Base-by-base conservation (phyloP, 2,797 vertebrate genomes). In the Babyrousa celebensis region DNA sequence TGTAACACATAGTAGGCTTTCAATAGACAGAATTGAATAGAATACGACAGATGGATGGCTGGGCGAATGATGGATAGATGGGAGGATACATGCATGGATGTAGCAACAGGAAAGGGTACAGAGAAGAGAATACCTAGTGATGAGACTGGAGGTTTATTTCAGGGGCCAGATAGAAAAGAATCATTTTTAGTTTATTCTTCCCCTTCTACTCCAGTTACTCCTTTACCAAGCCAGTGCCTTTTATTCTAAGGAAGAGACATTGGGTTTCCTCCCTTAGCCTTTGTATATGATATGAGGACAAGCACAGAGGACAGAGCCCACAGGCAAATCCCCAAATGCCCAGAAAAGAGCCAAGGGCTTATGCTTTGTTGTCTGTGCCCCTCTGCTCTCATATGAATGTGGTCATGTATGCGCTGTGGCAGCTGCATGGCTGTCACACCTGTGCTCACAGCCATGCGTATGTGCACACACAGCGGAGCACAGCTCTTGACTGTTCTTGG, bases 161-260 rank as follows among this genome's bases (percentile, higher is more conserved):
- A 65, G 43, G 25, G 21, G 25, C 11, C 25, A 71, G 18, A 54
- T 43, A 32, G 43, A 62, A 72, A 62, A 62, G 40, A 18, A 62
- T 3, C 12, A 18, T 16, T 43, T 56, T 54, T 3, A 63, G 62
- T 77, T 89, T 65, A 23, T 67, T 68, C 17, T 3, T 36, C 32
- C 23, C 74, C n/a, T 62, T 91, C 40, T 75, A 60, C 23, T 10
- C 17, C 25, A 70, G 21, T 10, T 63, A 75, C 7, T 94, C 29
- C 36, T 82, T 92, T 87, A 58, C 10, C 29, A 85, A 71, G n/a
- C 23, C 16, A 90, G 32, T 63, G 87, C 36, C 23, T 82, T 89
- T 87, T 14, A 43, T 94, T 62, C 12, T 43, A 84, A 72, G n/a
- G 27, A 85, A 75, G 12, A 25, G 12, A 62, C 25, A 8, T 32